phyloP scores from a whole-genome alignment of 1,140 invertebrate genomes.

The Pachypeltis micranthus region DNA sequence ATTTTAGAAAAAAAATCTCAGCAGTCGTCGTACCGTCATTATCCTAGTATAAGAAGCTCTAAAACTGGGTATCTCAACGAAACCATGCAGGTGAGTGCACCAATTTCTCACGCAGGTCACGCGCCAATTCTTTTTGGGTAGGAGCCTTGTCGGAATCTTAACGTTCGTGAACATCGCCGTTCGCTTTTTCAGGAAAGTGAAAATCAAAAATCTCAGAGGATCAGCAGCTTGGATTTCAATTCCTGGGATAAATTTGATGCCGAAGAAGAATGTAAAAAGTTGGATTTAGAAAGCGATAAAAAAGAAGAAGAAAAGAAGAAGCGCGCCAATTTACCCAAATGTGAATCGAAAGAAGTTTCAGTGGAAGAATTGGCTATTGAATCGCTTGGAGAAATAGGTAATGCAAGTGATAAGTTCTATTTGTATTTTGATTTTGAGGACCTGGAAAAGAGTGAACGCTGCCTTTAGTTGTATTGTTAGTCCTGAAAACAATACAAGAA shows the following conservation, averaged over 20 bases:
- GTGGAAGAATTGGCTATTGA: background rate
- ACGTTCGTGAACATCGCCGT: too few species aligned
- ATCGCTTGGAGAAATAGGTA: constrained; percentile 5
- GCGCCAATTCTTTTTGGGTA: too few species aligned
- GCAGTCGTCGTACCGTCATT: too few species aligned
- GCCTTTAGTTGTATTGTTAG: too few species aligned
- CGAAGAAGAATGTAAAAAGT: constrained; percentile 49
- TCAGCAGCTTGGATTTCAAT: constrained; percentile 39
- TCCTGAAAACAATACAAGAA: too few species aligned
- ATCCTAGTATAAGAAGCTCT: too few species aligned
- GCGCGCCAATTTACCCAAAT: background rate
- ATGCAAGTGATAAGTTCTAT: constrained; percentile 12
- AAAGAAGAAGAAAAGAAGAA: constrained; percentile 23
- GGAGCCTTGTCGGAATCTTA: too few species aligned
- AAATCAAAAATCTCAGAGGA: background rate
- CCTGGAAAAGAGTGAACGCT: too few species aligned
- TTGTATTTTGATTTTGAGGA: background rate
- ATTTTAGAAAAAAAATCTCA: background rate
- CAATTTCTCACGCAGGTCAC: too few species aligned
- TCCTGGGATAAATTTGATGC: constrained; percentile 59
- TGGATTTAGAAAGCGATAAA: constrained; percentile 48
- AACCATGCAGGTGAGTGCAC: too few species aligned
- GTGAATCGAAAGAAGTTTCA: background rate
- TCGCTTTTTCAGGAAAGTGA: background rate
- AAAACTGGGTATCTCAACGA: too few species aligned